These are phyloP conservation scores for Arge pagana DNA, from an alignment of 2,888 invertebrate species.

Conservation along the genomic window DNA sequence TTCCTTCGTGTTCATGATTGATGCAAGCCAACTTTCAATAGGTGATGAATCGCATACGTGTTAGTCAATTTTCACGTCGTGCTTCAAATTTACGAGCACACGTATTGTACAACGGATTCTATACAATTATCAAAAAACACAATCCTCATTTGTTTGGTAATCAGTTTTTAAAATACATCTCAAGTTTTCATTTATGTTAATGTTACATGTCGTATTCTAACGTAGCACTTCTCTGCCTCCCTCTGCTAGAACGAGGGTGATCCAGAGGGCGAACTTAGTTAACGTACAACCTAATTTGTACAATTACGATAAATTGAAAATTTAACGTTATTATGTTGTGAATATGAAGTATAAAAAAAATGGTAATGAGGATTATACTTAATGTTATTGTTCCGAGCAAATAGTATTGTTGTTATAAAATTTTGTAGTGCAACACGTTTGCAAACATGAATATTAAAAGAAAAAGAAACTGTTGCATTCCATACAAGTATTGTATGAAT, in stretches of 20 bases:
- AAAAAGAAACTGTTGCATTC: conserved; percentile 30
- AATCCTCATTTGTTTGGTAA: too few species aligned
- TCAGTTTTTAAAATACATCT: too few species aligned
- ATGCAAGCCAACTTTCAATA: too few species aligned
- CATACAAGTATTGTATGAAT: conserved; percentile 32
- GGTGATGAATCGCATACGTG: too few species aligned
- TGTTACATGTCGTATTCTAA: conserved; percentile 14
- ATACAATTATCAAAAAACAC: too few species aligned
- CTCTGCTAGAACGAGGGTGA: conserved; percentile 34
- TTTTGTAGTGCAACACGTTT: conserved; percentile 26
- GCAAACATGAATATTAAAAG: conserved; percentile 12
- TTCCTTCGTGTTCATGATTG: too few species aligned
- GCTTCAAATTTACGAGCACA: too few species aligned
- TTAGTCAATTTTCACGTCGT: too few species aligned
- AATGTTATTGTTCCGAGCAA: conserved; percentile 32
- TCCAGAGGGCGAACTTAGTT: conserved; percentile 30
- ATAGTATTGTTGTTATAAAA: conserved; percentile 29
- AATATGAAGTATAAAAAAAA: conserved; percentile 15
- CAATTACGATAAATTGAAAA: conserved; percentile 10
- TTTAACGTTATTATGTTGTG: conserved; percentile 12
- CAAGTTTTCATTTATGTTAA: conserved; percentile 23
- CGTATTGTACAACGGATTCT: too few species aligned
- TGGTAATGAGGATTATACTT: conserved; percentile 26
- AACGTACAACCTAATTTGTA: conserved; percentile 2
- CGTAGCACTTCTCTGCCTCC: conserved; percentile 34